Evolutionary conservation across 1,140 invertebrate species (phyloP).

Genomic region (Achatina immaculata): DNA sequence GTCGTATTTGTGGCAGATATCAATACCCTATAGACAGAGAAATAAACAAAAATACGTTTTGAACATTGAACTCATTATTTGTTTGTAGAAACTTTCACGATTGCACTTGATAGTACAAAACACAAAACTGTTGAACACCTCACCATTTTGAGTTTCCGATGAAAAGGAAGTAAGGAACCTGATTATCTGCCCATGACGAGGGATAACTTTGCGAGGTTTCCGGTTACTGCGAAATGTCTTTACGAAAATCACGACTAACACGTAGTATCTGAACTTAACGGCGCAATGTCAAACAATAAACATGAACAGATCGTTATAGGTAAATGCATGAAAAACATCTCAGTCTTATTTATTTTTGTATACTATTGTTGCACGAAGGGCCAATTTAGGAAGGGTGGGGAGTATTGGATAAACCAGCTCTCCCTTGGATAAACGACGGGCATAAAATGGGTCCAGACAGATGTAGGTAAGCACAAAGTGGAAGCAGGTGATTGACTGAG

Average conservation of each 20-base stretch:
- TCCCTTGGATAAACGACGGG: too few relatives aligned
- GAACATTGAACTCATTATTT: not conserved
- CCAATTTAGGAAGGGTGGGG: too few relatives aligned
- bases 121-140: constrained; percentile 14
- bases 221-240: not conserved
- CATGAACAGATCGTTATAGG: not conserved
- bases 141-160: constrained; percentile 54
- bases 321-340: not conserved
- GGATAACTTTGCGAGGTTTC: not conserved
- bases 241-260: not conserved
- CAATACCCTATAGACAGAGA: constrained; percentile 89
- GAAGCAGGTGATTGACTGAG: too few relatives aligned
- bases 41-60: not conserved
- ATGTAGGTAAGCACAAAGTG: too few relatives aligned
- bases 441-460: too few relatives aligned
- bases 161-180: constrained; percentile 50
- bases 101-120: not conserved
- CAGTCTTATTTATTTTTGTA: not conserved
- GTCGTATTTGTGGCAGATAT: constrained; percentile 98
- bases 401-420: too few relatives aligned
- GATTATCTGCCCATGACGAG: constrained; percentile 9
- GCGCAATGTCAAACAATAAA: not conserved
- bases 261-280: not conserved
- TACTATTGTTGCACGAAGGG: not conserved
- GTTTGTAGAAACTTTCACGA: not conserved